Conservation (phyloP, 2,113 vertebrate species). For the Petrocephalus zakoni region DNA sequence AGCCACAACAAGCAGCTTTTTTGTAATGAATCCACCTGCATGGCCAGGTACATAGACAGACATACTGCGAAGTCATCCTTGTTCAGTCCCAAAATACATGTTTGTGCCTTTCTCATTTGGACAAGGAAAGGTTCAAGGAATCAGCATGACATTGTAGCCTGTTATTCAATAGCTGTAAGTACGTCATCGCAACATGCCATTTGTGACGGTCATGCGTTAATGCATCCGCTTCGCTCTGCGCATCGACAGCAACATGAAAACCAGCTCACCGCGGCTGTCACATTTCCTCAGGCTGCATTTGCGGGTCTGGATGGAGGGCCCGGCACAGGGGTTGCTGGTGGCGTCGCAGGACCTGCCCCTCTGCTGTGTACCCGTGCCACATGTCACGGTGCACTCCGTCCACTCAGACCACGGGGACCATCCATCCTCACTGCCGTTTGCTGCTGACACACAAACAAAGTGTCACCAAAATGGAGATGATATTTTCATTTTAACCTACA, state of each 20-base stretch:
- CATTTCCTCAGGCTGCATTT: conserved; percentile 86
- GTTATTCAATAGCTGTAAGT: background rate
- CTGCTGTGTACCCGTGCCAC: conserved; percentile 93
- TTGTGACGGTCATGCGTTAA: background rate
- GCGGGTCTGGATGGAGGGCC: conserved; percentile 91
- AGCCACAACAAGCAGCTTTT: background rate
- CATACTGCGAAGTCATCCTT: background rate
- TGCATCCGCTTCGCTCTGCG: background rate
- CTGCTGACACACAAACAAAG: conserved; percentile 43
- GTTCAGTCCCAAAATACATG: background rate
- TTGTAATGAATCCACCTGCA: background rate
- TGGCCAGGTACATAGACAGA: background rate
- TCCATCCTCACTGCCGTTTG: conserved; percentile 74
- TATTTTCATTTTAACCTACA: background rate
- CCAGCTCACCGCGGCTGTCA: conserved; percentile 81
- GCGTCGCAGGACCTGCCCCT: conserved; percentile 90
- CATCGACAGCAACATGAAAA: background rate
- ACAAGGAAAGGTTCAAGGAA: background rate
- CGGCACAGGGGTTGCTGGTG: conserved; percentile 85
- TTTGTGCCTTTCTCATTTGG: background rate
- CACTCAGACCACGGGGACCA: conserved; percentile 99
- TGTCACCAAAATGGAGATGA: background rate
- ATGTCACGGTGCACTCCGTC: conserved; percentile 91
- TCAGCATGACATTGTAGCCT: background rate
- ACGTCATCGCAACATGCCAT: background rate